A percentile compares a stretch with the other conserved stretches of the same genome.
phyloP scores from a whole-genome alignment of 2,113 vertebrate genomes.

The Nerophis lumbriciformis region DNA sequence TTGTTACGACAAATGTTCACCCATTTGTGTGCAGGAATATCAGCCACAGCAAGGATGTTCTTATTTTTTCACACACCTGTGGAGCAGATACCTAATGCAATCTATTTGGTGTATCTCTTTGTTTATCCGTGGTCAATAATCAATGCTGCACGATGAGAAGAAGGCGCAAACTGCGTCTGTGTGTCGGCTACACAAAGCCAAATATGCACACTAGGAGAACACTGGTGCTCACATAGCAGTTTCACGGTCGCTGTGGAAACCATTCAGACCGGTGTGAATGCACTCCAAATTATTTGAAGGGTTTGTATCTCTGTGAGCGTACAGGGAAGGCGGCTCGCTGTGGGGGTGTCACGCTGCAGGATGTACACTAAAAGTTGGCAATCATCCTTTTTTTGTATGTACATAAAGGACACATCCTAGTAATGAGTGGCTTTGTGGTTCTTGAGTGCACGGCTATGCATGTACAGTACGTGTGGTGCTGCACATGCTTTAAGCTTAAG shows the following conservation, averaged over 20 bases:
- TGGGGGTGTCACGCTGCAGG: slow-evolving; percentile 63
- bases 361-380: slow-evolving; percentile 15
- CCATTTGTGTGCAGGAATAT: no score
- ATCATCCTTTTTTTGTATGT: neutral
- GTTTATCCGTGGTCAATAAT: slow-evolving; percentile 31
- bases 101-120: neutral
- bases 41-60: no score
- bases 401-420: neutral
- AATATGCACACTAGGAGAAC: slow-evolving; percentile 2
- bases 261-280: slow-evolving; percentile 43
- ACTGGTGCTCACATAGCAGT: slow-evolving; percentile 14
- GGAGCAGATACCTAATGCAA: neutral
- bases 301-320: slow-evolving; percentile 40
- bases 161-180: neutral
- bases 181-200: slow-evolving; percentile 15
- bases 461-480: slow-evolving; percentile 15
- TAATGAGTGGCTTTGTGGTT: slow-evolving; percentile 4
- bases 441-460: slow-evolving; percentile 18
- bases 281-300: slow-evolving; percentile 44
- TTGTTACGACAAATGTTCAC: no score
- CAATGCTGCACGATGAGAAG: neutral
- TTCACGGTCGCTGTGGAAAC: slow-evolving; percentile 56
- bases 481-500: slow-evolving; percentile 32
- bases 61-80: no score
- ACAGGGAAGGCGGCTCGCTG: slow-evolving; percentile 47